phyloP scores from a whole-genome alignment of 2,888 invertebrate species.

The Lycocerus yunnanus region DNA sequence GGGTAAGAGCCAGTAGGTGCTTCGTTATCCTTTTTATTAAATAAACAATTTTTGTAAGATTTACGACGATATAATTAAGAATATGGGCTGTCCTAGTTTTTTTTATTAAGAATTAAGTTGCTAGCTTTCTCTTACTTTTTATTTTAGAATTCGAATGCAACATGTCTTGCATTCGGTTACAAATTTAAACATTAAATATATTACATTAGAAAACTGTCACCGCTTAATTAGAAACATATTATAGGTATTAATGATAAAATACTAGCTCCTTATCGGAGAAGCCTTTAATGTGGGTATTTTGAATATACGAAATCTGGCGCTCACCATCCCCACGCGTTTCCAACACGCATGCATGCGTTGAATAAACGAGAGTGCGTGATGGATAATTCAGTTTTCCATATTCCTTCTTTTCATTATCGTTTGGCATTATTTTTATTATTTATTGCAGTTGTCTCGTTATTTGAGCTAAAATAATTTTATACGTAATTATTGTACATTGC shows the following conservation, averaged over 20 bases:
- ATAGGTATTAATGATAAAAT: background rate
- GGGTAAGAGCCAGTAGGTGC: slow-evolving; percentile 54
- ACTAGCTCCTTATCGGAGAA: background rate
- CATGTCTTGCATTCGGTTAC: background rate
- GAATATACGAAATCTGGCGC: slow-evolving; percentile 43
- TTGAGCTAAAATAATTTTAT: background rate
- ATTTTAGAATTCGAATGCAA: background rate
- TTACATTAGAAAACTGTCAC: background rate
- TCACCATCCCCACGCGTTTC: slow-evolving; percentile 44
- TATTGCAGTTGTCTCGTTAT: background rate
- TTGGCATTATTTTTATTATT: background rate
- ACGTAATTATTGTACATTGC: background rate
- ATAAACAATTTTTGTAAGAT: background rate
- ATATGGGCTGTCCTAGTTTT: slow-evolving; percentile 41
- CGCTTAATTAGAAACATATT: background rate
- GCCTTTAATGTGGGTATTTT: slow-evolving; percentile 31
- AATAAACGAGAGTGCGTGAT: slow-evolving; percentile 37
- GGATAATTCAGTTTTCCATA: background rate
- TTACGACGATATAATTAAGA: slow-evolving; percentile 34
- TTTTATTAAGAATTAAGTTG: slow-evolving; percentile 23
- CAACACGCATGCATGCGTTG: slow-evolving; percentile 45
- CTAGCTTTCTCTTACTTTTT: slow-evolving; percentile 34
- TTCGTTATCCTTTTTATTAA: slow-evolving; percentile 19
- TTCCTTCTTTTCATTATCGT: background rate
- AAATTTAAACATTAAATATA: background rate